Evolutionary conservation across 2,113 vertebrate genomes (phyloP).

Genomic region (Ondatra zibethicus): DNA sequence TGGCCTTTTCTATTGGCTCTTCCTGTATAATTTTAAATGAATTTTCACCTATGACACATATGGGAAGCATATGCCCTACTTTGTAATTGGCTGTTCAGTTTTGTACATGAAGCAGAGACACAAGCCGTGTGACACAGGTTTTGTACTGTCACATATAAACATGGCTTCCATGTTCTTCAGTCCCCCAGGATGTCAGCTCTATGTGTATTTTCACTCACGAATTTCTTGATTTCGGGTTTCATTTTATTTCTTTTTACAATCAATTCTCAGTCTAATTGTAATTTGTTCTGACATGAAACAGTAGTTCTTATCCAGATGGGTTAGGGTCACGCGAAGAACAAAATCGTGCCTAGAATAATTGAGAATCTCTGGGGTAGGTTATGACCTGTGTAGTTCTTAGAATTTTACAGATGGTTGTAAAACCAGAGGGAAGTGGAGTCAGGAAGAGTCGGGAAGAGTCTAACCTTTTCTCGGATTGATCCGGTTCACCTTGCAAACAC

Average conservation of each 20-base stretch:
- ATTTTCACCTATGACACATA: background rate
- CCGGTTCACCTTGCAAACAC: background rate
- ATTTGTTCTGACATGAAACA: slow-evolving; percentile 9
- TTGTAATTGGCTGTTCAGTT: slow-evolving; percentile 31
- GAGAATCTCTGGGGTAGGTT: background rate
- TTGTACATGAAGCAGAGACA: slow-evolving; percentile 18
- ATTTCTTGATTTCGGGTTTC: background rate
- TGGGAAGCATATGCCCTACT: background rate
- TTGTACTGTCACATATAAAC: background rate
- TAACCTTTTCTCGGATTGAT: background rate
- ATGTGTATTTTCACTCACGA: slow-evolving; percentile 46
- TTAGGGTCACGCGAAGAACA: slow-evolving; percentile 30
- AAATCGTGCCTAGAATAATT: background rate
- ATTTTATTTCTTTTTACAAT: background rate
- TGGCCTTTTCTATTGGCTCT: slow-evolving; percentile 19
- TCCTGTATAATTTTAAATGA: slow-evolving; percentile 2
- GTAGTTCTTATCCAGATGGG: background rate
- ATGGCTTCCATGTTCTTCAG: background rate
- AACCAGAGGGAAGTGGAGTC: background rate
- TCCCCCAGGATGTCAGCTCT: background rate
- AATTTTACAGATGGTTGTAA: background rate
- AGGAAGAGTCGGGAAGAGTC: background rate
- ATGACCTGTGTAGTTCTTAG: background rate
- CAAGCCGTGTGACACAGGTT: background rate
- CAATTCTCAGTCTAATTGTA: slow-evolving; percentile 32